These are phyloP conservation scores for Atherinosoma microstoma DNA, from an alignment of 2,797 vertebrate genomes.

Conservation along the genomic window DNA sequence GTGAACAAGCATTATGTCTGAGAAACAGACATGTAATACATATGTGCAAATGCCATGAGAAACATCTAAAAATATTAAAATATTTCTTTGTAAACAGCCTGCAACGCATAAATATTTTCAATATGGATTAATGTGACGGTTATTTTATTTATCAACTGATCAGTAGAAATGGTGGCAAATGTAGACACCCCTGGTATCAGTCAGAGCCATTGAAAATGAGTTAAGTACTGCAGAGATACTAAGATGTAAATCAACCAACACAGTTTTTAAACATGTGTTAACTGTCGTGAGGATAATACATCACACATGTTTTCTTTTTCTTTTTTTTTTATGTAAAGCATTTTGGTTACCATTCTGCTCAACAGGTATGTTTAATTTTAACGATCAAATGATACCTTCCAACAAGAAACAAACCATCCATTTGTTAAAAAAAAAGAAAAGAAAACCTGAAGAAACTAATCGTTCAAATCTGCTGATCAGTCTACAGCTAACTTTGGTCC, in stretches of 20 bases:
- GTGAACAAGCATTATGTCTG: conserved; percentile 16
- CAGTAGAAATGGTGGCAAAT: neutral
- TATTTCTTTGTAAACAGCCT: neutral
- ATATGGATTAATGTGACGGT: neutral
- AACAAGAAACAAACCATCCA: neutral
- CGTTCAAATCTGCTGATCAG: conserved; percentile 10
- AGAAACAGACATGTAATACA: neutral
- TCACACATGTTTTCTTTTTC: neutral
- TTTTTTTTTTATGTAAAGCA: neutral
- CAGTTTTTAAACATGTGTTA: neutral
- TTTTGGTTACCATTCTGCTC: neutral
- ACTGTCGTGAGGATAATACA: neutral
- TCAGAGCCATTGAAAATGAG: neutral
- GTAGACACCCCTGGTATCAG: neutral
- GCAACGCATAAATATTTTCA: neutral
- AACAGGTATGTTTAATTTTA: neutral
- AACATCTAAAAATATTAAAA: neutral
- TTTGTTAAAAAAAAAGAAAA: neutral
- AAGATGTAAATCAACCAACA: neutral
- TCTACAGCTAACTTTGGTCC: neutral
- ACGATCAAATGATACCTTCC: neutral
- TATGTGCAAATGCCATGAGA: neutral
- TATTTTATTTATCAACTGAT: neutral
- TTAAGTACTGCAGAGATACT: neutral
- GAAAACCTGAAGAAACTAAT: neutral